A percentile compares a stretch with the other conserved stretches of the same genome.
phyloP scores from a whole-genome alignment of 2,888 invertebrate genomes.

The Sarcophaga subvicina region DNA sequence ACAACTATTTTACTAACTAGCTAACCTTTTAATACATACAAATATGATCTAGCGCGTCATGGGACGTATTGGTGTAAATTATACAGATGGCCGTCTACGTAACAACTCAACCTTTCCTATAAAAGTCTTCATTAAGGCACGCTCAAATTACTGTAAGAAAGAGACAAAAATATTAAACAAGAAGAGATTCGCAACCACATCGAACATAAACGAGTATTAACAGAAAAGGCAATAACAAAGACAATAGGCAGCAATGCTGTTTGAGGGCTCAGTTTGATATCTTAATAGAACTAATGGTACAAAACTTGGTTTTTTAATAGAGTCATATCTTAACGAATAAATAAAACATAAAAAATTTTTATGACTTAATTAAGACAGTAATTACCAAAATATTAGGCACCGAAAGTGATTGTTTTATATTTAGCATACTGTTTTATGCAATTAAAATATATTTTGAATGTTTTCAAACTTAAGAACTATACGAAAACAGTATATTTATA shows the following conservation, averaged over 20 bases:
- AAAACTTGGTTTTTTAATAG: slow-evolving; percentile 49
- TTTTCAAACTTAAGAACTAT: too few species aligned
- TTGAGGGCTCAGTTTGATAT: slow-evolving; percentile 50
- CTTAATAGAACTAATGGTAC: slow-evolving; percentile 54
- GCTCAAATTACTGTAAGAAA: not conserved
- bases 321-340: slow-evolving; percentile 40
- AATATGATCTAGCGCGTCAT: not conserved
- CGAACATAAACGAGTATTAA: slow-evolving; percentile 26
- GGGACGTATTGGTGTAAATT: not conserved
- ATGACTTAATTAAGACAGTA: slow-evolving; percentile 34
- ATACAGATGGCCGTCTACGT: not conserved
- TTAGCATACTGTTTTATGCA: too few species aligned
- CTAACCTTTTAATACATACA: not conserved
- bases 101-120: not conserved
- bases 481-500: too few species aligned
- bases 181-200: slow-evolving; percentile 25
- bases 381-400: slow-evolving; percentile 1
- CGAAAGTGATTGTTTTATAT: not conserved
- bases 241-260: slow-evolving; percentile 26
- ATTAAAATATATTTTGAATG: too few species aligned
- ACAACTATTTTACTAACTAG: too few species aligned
- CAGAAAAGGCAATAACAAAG: not conserved
- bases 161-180: slow-evolving; percentile 21
- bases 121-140: slow-evolving; percentile 16
- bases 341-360: slow-evolving; percentile 8